Evolutionary conservation across 1,140 invertebrate genomes (phyloP).

Genomic region (Frieseomelitta varia): DNA sequence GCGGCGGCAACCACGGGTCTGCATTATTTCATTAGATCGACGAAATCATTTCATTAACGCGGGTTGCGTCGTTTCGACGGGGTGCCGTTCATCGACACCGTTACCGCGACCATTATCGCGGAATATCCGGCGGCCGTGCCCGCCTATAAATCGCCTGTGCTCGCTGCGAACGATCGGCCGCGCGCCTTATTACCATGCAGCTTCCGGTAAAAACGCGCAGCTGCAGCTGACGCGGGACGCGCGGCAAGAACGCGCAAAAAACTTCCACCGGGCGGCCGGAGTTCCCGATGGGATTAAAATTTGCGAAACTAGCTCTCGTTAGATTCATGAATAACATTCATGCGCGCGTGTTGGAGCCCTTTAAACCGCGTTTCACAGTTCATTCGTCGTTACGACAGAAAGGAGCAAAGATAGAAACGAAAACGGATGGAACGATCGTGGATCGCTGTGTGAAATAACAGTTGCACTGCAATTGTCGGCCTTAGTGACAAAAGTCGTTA

Average conservation of each 20-base stretch:
- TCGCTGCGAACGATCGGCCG: not conserved
- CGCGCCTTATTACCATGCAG: slow-evolving; percentile 52
- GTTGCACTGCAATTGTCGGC: too few relatives aligned
- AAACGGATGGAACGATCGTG: not conserved
- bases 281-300: slow-evolving; percentile 30
- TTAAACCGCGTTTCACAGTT: not conserved
- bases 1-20: not conserved
- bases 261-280: not conserved
- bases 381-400: not conserved
- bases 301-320: slow-evolving; percentile 32
- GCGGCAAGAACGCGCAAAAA: slow-evolving; percentile 30
- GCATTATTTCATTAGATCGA: slow-evolving; percentile 44
- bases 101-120: slow-evolving; percentile 50
- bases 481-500: too few relatives aligned
- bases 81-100: slow-evolving; percentile 43
- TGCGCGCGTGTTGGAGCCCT: not conserved
- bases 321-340: slow-evolving; percentile 42
- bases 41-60: slow-evolving; percentile 50
- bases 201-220: slow-evolving; percentile 43
- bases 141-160: slow-evolving; percentile 43
- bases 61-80: slow-evolving; percentile 32
- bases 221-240: slow-evolving; percentile 51
- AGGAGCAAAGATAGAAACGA: not conserved
- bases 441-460: too few relatives aligned
- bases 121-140: slow-evolving; percentile 35